Evolutionary conservation across 2,797 vertebrate species (phyloP).

Genomic region (Diplodus sargus): DNA sequence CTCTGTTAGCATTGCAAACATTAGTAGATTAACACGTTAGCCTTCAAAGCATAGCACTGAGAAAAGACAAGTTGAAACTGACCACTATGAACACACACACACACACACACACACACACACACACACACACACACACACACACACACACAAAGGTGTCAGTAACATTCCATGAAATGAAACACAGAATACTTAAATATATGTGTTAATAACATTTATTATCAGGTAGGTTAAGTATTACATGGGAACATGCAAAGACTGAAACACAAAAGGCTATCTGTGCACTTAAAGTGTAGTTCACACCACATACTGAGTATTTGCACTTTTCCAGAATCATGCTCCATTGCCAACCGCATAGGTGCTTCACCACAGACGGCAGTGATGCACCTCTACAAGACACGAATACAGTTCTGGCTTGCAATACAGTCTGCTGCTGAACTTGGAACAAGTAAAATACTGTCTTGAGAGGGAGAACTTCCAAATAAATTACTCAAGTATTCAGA

Average conservation of each 20-base stretch:
- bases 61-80: no score
- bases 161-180: conserved; percentile 6
- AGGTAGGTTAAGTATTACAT: background rate
- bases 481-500: conserved; percentile 64
- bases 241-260: background rate
- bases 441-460: conserved; percentile 19
- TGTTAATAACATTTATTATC: conserved; percentile 30
- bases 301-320: background rate
- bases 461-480: conserved; percentile 54
- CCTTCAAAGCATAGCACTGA: background rate
- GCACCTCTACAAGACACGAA: background rate
- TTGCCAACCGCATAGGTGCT: background rate
- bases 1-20: background rate
- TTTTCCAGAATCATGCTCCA: conserved; percentile 1
- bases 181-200: background rate
- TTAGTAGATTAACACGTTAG: background rate
- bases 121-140: no score
- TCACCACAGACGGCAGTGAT: background rate
- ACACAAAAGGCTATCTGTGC: background rate
- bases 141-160: background rate
- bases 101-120: no score
- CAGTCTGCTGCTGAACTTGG: background rate
- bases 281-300: background rate
- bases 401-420: background rate
- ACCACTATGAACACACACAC: no score